Evolutionary conservation across 2,888 invertebrate genomes (phyloP).

Genomic region (Chrysodeixis includens): DNA sequence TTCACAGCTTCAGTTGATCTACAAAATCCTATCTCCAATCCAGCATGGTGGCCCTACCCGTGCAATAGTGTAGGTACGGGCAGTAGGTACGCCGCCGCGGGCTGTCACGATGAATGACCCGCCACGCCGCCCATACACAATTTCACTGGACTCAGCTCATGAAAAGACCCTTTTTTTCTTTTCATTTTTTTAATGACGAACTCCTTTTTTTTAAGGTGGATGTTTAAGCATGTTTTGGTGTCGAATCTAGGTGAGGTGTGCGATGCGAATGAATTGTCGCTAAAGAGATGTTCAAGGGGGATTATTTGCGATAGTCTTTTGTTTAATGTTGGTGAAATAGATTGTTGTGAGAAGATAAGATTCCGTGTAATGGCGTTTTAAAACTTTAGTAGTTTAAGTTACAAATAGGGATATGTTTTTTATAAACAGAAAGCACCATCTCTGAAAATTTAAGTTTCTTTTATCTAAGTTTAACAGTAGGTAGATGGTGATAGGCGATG

Average conservation of each 20-base stretch:
- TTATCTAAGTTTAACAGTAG: too few relatives aligned
- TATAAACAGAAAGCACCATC: too few relatives aligned
- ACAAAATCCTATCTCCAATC: background rate
- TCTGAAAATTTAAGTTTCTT: too few relatives aligned
- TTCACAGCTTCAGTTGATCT: background rate
- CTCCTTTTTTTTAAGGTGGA: conserved; percentile 49
- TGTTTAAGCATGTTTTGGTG: conserved; percentile 51
- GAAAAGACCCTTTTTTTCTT: conserved; percentile 72
- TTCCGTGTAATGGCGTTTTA: too few relatives aligned
- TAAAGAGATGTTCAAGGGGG: too few relatives aligned
- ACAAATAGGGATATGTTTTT: too few relatives aligned
- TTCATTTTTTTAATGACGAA: conserved; percentile 61
- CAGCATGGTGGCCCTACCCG: conserved; percentile 25
- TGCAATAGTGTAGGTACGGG: conserved; percentile 68
- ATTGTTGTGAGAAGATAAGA: too few relatives aligned
- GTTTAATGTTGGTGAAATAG: too few relatives aligned
- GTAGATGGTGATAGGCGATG: too few relatives aligned
- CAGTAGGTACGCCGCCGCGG: conserved; percentile 81
- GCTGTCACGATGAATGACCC: conserved; percentile 85
- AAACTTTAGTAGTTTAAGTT: too few relatives aligned
- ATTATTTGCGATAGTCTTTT: too few relatives aligned
- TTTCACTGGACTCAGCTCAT: conserved; percentile 69
- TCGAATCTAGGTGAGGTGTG: conserved; percentile 39
- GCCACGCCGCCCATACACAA: conserved; percentile 81
- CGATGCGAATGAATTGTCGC: background rate